A percentile compares a stretch with the other conserved stretches of the same genome.
Evolutionary conservation across 1,140 invertebrate species (phyloP).

Genomic region (Papilio polyxenes): DNA sequence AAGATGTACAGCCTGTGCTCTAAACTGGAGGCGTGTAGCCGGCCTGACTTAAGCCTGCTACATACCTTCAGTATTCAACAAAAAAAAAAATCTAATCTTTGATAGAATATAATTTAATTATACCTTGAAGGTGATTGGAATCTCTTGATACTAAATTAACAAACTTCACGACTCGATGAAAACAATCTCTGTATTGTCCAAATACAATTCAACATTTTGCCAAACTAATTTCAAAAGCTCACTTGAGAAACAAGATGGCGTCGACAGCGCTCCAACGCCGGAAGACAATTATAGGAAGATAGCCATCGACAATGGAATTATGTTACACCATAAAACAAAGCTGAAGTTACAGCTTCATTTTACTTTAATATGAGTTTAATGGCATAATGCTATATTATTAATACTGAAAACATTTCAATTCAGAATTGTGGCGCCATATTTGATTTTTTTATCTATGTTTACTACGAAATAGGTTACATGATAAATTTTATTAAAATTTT

Average conservation of each 20-base stretch:
- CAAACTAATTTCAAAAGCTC: slow-evolving; percentile 63
- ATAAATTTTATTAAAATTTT: not conserved
- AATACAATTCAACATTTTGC: slow-evolving; percentile 44
- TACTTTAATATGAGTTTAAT: not conserved
- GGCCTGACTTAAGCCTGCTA: too few relatives aligned
- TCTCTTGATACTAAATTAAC: too few relatives aligned
- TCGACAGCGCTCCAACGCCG: slow-evolving; percentile 43
- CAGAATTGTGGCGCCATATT: not conserved
- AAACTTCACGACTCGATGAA: not conserved
- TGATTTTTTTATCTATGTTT: not conserved
- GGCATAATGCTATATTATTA: not conserved
- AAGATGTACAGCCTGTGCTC: too few relatives aligned
- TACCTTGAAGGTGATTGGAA: too few relatives aligned
- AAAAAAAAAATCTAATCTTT: too few relatives aligned
- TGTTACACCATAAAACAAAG: slow-evolving; percentile 53
- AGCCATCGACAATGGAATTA: slow-evolving; percentile 65
- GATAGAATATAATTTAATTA: too few relatives aligned
- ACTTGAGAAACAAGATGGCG: slow-evolving; percentile 60
- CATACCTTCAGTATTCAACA: too few relatives aligned
- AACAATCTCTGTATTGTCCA: slow-evolving; percentile 23
- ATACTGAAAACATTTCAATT: not conserved
- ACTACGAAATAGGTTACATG: not conserved
- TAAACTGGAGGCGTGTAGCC: too few relatives aligned
- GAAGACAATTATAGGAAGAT: slow-evolving; percentile 49
- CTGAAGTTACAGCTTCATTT: slow-evolving; percentile 47